phyloP scores from a whole-genome alignment of 2,888 invertebrate species.

The Hylaea fasciaria region DNA sequence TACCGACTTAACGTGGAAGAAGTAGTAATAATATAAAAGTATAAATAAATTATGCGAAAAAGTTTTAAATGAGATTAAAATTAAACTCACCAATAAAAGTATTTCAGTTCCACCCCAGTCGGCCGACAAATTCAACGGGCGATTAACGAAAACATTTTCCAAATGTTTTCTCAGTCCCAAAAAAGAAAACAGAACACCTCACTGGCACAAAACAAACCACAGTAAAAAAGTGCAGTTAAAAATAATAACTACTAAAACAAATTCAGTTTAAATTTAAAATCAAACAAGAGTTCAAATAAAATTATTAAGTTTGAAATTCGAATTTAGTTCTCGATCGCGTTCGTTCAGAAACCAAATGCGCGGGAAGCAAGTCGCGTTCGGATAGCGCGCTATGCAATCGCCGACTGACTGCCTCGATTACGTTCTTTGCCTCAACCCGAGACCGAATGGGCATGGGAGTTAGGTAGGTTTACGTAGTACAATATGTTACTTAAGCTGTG shows the following conservation, averaged over 20 bases:
- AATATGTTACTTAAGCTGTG: not conserved
- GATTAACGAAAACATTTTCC: slow-evolving; percentile 36
- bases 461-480: slow-evolving; percentile 5
- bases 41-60: too few relatives aligned
- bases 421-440: slow-evolving; percentile 13
- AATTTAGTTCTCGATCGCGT: slow-evolving; percentile 54
- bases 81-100: slow-evolving; percentile 31
- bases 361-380: slow-evolving; percentile 56
- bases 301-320: slow-evolving; percentile 34
- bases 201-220: slow-evolving; percentile 37
- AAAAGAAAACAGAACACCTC: slow-evolving; percentile 36
- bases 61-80: too few relatives aligned
- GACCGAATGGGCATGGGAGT: slow-evolving; percentile 12
- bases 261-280: slow-evolving; percentile 16
- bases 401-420: slow-evolving; percentile 51
- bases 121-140: slow-evolving; percentile 26
- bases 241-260: slow-evolving; percentile 10
- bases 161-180: slow-evolving; percentile 28
- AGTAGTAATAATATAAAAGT: too few relatives aligned
- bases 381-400: slow-evolving; percentile 55
- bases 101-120: slow-evolving; percentile 27
- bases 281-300: slow-evolving; percentile 10
- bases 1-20: too few relatives aligned
- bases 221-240: slow-evolving; percentile 21
- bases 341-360: slow-evolving; percentile 52